Percentiles rank a stretch among this genome's conserved stretches.
Evolutionary conservation across 2,797 vertebrate genomes (phyloP).

Genomic region (Heliangelus exortis): DNA sequence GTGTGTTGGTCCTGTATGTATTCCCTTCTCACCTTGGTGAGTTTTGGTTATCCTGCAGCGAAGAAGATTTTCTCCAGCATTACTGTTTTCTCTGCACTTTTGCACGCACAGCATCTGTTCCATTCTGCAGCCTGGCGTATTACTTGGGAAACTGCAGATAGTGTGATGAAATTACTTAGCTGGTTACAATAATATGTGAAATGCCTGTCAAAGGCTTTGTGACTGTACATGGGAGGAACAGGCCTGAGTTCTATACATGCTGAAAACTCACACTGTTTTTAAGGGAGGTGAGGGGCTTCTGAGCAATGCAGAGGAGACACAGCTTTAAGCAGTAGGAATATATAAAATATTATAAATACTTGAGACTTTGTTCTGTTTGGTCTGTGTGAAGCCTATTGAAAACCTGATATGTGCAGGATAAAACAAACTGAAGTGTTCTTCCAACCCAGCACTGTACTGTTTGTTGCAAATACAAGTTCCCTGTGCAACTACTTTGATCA

Average conservation of each 20-base stretch:
- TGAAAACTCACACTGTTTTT: not conserved
- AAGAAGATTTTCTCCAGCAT: not conserved
- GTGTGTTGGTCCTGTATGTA: rapidly evolving
- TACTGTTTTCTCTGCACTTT: not conserved
- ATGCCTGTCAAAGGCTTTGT: not conserved
- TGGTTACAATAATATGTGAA: not conserved
- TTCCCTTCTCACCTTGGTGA: not conserved
- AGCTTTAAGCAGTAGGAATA: not conserved
- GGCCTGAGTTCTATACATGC: not conserved
- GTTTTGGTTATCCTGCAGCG: not conserved
- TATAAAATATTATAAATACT: not conserved
- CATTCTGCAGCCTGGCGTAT: not conserved
- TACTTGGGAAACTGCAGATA: slow-evolving; percentile 16
- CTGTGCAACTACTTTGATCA: not conserved
- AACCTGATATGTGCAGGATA: not conserved
- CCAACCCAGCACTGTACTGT: not conserved
- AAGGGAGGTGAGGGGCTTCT: not conserved
- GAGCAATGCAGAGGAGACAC: not conserved
- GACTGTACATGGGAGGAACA: not conserved
- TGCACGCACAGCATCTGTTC: not conserved
- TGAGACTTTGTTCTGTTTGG: not conserved
- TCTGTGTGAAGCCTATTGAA: not conserved
- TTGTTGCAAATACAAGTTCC: not conserved
- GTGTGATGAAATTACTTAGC: slow-evolving; percentile 15
- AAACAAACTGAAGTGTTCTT: slow-evolving; percentile 6